A percentile compares a stretch with the other conserved stretches of the same genome.
Conservation (phyloP, 2,888 invertebrate species). For the Drosophila kanekoi region DNA sequence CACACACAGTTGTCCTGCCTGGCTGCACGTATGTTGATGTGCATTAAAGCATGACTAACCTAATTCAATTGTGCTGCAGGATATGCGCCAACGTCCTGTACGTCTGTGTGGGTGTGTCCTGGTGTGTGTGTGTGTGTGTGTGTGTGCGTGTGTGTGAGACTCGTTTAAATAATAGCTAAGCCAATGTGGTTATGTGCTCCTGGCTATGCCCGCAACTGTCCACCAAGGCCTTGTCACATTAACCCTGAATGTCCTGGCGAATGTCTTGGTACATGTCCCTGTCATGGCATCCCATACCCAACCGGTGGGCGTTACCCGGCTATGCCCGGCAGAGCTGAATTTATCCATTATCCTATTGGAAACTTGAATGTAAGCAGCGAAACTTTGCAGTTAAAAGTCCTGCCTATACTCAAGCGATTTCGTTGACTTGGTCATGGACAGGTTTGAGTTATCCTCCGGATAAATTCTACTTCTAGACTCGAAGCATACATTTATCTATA, state of each 20-base stretch:
- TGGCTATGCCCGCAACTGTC: conserved; percentile 41
- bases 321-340: no score
- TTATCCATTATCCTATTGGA: no score
- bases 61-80: conserved; percentile 80
- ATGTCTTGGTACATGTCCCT: conserved; percentile 16
- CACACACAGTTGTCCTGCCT: conserved; percentile 53
- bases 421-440: no score
- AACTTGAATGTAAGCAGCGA: no score
- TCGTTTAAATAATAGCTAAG: conserved; percentile 71
- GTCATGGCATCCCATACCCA: conserved; percentile 23
- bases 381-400: no score
- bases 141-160: conserved; percentile 16
- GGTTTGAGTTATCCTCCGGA: no score
- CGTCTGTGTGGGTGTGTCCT: no score
- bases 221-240: conserved; percentile 54
- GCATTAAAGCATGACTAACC: conserved; percentile 81
- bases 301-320: no score
- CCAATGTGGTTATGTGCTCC: conserved; percentile 55
- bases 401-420: no score
- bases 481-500: no score
- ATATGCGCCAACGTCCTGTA: conserved; percentile 65
- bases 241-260: conserved; percentile 49
- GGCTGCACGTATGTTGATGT: conserved; percentile 76
- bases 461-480: no score
- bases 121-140: background rate